phyloP scores from a whole-genome alignment of 1,140 invertebrate species.

The Phthorimaea operculella region DNA sequence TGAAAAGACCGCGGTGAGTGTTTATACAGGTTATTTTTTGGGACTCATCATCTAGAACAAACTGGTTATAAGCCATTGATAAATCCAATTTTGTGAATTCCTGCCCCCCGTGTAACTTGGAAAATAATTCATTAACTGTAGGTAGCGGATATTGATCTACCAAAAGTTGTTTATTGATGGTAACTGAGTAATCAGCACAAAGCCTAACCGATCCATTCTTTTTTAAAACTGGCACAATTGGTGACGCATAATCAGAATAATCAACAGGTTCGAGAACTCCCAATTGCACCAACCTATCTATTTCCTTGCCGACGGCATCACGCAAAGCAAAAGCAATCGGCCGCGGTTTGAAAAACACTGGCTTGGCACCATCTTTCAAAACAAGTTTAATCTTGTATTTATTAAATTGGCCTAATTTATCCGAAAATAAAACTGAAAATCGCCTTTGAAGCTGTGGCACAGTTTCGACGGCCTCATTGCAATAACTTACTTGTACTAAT shows the following conservation, averaged over 20 bases:
- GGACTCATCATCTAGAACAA: conserved; percentile 19
- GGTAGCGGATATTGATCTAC: conserved; percentile 8
- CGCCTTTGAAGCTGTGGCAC: not conserved
- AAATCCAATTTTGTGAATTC: conserved; percentile 23
- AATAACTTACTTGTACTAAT: not conserved
- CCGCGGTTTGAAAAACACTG: conserved; percentile 2
- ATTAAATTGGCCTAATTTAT: conserved; percentile 8
- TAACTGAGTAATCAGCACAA: not conserved
- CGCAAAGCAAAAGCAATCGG: not conserved
- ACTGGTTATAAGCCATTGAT: conserved; percentile 24
- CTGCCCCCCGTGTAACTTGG: conserved; percentile 12
- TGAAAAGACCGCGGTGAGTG: conserved; percentile 28
- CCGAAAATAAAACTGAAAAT: conserved; percentile 4
- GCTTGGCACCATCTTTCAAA: conserved; percentile 6
- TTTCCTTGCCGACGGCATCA: not conserved
- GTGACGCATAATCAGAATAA: not conserved
- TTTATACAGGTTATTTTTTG: conserved; percentile 22
- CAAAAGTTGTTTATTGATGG: not conserved
- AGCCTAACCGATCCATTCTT: not conserved
- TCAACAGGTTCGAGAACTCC: conserved; percentile 4
- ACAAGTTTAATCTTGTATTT: conserved; percentile 4
- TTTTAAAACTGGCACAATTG: not conserved
- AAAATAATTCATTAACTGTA: conserved; percentile 6
- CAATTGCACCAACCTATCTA: conserved; percentile 6
- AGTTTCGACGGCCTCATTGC: not conserved